Conservation (phyloP, 2,888 invertebrate genomes). For the Andrena camellia region DNA sequence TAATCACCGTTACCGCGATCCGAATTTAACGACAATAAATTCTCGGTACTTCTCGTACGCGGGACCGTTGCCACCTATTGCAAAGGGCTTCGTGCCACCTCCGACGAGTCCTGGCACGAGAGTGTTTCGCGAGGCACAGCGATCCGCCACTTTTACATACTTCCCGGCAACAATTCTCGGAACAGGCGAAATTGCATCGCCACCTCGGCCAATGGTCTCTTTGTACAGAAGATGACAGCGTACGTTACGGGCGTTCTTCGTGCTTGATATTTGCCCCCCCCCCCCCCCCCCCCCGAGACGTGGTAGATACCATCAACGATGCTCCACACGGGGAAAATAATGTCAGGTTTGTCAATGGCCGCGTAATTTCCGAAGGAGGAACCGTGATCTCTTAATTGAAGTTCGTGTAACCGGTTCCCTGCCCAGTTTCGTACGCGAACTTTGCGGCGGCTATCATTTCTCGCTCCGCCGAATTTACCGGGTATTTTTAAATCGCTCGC, state of each 20-base stretch:
- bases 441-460: slow-evolving; percentile 9
- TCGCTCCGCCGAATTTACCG: background rate
- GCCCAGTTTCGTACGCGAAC: slow-evolving; percentile 27
- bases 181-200: slow-evolving; percentile 29
- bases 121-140: background rate
- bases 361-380: slow-evolving; percentile 52
- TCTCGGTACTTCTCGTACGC: too few relatives aligned
- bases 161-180: slow-evolving; percentile 21
- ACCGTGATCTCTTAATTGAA: slow-evolving; percentile 59
- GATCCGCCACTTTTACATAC: background rate
- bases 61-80: too few relatives aligned
- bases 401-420: slow-evolving; percentile 60
- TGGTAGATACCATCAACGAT: slow-evolving; percentile 50
- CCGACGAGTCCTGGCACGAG: background rate
- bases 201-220: slow-evolving; percentile 8
- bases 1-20: too few relatives aligned
- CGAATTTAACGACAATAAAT: background rate
- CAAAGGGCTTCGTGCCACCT: background rate
- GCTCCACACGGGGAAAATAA: slow-evolving; percentile 47
- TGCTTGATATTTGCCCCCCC: slow-evolving; percentile 28
- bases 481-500: slow-evolving; percentile 30
- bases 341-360: slow-evolving; percentile 61
- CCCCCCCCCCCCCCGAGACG: slow-evolving; percentile 12
- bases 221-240: slow-evolving; percentile 21
- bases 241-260: background rate